Percentiles rank a stretch among this genome's conserved stretches.
These are phyloP conservation scores for Heliconius hermathena DNA, from an alignment of 1,140 invertebrate species.

Conservation along the genomic window DNA sequence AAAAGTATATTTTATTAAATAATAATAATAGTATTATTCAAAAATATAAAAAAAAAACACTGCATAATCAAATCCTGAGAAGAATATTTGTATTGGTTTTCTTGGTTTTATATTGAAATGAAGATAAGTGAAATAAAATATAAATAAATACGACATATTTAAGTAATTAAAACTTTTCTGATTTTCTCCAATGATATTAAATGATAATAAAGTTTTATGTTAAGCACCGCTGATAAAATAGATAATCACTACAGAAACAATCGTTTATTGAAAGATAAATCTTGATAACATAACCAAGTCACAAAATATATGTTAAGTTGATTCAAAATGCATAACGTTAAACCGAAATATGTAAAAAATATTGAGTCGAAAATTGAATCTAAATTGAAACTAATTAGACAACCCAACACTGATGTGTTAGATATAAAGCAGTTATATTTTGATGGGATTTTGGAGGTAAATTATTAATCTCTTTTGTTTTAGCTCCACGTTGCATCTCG, in stretches of 20 bases:
- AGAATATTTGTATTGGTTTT: no score
- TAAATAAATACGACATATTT: background rate
- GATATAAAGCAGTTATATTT: conserved; percentile 58
- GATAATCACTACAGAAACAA: conserved; percentile 59
- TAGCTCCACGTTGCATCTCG: background rate
- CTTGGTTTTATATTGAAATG: no score
- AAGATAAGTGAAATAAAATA: background rate
- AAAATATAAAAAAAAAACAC: no score
- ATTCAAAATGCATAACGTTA: conserved; percentile 42
- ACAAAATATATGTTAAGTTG: background rate
- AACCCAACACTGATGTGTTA: conserved; percentile 55
- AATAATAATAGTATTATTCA: no score
- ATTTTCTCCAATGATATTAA: background rate
- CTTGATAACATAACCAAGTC: conserved; percentile 15
- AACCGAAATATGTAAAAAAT: conserved; percentile 64
- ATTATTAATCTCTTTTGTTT: background rate
- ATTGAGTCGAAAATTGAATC: conserved; percentile 55
- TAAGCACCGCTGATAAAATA: conserved; percentile 24
- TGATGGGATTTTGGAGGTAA: conserved; percentile 66
- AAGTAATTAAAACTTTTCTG: background rate
- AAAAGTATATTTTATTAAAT: no score
- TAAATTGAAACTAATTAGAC: conserved; percentile 60
- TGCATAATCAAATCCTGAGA: no score
- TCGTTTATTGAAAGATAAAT: conserved; percentile 23
- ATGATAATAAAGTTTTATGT: background rate